Evolutionary conservation across 2,888 invertebrate species (phyloP), one percentile per base, ranked within the genome.

Genomic region (Mactromeris polynyma): DNA sequence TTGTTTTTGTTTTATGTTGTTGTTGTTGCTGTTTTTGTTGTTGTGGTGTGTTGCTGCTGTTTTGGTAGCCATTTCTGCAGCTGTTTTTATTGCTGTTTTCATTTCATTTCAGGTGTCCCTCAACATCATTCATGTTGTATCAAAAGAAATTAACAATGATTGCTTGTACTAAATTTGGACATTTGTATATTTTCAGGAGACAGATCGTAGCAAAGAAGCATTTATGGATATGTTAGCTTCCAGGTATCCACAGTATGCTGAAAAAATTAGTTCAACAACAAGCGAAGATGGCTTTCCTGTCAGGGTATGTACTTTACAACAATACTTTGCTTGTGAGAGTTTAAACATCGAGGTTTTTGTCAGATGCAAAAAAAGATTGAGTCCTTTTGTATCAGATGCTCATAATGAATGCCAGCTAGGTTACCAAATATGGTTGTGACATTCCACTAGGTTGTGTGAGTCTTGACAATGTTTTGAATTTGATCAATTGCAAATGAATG

Each of bases 181-280:
- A 73, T 36, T 73, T 69, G 46, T 83, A 40, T 83, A 73, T 73
- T 93, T 94, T n/a, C 93, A 95, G 95, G 95, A 95, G 83, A 93
- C 94, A 36, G 94, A 94, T 26, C 85, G 93, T 69, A 95, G 95
- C 82, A 93, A 94, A 81, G 95, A 95, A 81, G 94, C 94, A 9
- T 95, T 95, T 87, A 94, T 95, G 94, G 94, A 94, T 79, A 92
- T 95, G 86, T 87, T 95, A 85, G 94, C 95, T 17, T 93, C 94
- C 38, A 88, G 95, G 19, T 95, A 95, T 87, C 95, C 95, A 26
- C 94, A 95, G 87, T 95, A 94, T 89, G 94, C 95, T 0, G 95
- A 95, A 79, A 93, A 93, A 73, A 95, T 95, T 64, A 93, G 93
- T 69, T 93, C 92, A 46, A 93, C 93, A 31, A 89, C 89, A 3